Percentiles rank a stretch among this genome's conserved stretches.
Conservation (phyloP, 2,888 invertebrate species). For the Drosophila niveifrons region DNA sequence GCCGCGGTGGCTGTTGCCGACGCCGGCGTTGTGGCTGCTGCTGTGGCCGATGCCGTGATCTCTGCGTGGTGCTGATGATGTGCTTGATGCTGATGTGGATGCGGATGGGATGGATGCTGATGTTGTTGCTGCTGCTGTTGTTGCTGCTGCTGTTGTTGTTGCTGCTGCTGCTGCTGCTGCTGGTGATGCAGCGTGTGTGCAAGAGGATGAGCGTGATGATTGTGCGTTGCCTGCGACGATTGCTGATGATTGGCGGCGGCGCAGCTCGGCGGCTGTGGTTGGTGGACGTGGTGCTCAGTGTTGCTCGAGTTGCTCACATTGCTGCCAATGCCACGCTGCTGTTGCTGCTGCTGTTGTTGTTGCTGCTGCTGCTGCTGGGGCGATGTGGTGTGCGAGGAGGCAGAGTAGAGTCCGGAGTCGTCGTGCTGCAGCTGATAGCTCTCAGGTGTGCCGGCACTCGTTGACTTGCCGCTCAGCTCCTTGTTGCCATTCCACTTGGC, state of each 20-base stretch:
- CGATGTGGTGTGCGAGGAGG: slow-evolving; percentile 83
- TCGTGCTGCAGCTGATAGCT: slow-evolving; percentile 82
- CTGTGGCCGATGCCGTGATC: slow-evolving; percentile 37
- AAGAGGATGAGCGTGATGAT: slow-evolving; percentile 46
- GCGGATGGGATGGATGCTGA: slow-evolving; percentile 37
- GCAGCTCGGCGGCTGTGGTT: slow-evolving; percentile 54
- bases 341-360: slow-evolving; percentile 61
- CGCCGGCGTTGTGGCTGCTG: slow-evolving; percentile 44
- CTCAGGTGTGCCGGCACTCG: slow-evolving; percentile 75
- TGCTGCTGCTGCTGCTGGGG: slow-evolving; percentile 76
- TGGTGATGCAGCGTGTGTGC: slow-evolving; percentile 41
- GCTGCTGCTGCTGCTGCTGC: slow-evolving; percentile 40
- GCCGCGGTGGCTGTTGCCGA: slow-evolving; percentile 54
- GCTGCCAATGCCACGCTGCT: slow-evolving; percentile 49
- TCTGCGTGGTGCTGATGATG: slow-evolving; percentile 47
- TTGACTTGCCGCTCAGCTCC: slow-evolving; percentile 67
- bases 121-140: slow-evolving; percentile 39
- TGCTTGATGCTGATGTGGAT: slow-evolving; percentile 50
- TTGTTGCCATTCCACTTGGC: slow-evolving; percentile 82
- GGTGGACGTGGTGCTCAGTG: slow-evolving; percentile 62
- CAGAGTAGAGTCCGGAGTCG: slow-evolving; percentile 81
- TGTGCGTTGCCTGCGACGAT: slow-evolving; percentile 18
- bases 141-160: slow-evolving; percentile 34
- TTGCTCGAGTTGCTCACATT: slow-evolving; percentile 73
- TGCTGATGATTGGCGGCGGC: slow-evolving; percentile 44